These are phyloP conservation scores for Aramus guarauna DNA, from an alignment of 2,113 vertebrate species.

Conservation along the genomic window DNA sequence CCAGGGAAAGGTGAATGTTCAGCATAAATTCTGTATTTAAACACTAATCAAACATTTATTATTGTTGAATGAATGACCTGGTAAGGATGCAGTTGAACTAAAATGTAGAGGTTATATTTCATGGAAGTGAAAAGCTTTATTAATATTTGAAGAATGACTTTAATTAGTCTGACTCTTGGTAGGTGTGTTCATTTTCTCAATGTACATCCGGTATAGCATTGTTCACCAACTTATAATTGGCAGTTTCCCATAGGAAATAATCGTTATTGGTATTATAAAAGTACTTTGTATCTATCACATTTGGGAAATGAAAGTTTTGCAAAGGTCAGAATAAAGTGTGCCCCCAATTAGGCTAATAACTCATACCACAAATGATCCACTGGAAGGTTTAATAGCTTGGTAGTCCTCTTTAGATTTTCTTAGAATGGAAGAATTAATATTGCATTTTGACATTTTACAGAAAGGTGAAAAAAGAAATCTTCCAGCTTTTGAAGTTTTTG, in stretches of 20 bases:
- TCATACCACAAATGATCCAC: conserved; percentile 84
- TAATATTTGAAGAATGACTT: conserved; percentile 34
- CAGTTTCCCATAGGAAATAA: conserved; percentile 77
- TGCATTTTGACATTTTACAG: not conserved
- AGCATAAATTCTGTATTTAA: not conserved
- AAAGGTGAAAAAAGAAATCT: not conserved
- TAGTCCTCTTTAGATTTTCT: conserved; percentile 59
- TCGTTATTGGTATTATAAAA: conserved; percentile 75
- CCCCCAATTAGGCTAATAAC: conserved; percentile 93
- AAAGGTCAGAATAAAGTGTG: conserved; percentile 87
- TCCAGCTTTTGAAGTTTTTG: not conserved
- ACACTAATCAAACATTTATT: not conserved
- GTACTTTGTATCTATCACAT: conserved; percentile 77
- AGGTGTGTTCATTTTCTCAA: conserved; percentile 50
- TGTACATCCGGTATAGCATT: conserved; percentile 56
- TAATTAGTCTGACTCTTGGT: conserved; percentile 53
- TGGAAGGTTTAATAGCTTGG: conserved; percentile 76
- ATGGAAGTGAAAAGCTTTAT: not conserved
- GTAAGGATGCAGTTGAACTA: not conserved
- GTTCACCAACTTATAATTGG: conserved; percentile 75
- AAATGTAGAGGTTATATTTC: not conserved
- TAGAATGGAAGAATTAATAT: conserved; percentile 16
- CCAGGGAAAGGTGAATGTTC: not conserved
- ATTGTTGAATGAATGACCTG: not conserved
- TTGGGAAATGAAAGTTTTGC: conserved; percentile 83